A percentile compares a stretch with the other conserved stretches of the same genome.
These are phyloP conservation scores for Leucophenga montana DNA, from an alignment of 2,888 invertebrate species.

Conservation along the genomic window DNA sequence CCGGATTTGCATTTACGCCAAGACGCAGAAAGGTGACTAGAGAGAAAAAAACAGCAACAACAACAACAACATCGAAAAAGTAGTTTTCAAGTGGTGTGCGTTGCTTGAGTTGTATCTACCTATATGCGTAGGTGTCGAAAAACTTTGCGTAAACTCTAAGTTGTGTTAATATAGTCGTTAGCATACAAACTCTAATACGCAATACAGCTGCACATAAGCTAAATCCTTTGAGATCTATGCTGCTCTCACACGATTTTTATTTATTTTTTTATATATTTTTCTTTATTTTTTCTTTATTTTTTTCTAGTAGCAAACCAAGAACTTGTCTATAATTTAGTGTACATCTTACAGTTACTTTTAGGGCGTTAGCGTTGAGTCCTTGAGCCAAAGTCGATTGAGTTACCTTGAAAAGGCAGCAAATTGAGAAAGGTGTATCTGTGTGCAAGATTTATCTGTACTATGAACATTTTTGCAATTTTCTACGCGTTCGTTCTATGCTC, in stretches of 20 bases:
- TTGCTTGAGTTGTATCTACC: constrained; percentile 36
- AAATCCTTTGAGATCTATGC: not conserved
- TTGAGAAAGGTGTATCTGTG: not conserved
- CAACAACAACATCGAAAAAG: too few relatives aligned
- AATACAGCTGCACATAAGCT: not conserved
- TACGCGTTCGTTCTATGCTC: too few relatives aligned
- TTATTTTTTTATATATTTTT: too few relatives aligned
- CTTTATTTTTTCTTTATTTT: too few relatives aligned
- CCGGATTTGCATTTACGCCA: constrained; percentile 51
- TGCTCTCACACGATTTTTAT: too few relatives aligned
- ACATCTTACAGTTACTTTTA: not conserved
- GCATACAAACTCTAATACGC: constrained; percentile 12
- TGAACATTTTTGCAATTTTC: not conserved
- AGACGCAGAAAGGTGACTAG: constrained; percentile 4
- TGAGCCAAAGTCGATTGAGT: constrained; percentile 23
- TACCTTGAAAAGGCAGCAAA: not conserved
- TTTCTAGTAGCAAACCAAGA: too few relatives aligned
- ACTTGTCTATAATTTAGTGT: not conserved
- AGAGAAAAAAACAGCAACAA: not conserved
- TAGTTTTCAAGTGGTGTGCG: constrained; percentile 32
- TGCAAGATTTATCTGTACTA: not conserved
- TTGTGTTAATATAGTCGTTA: constrained; percentile 27
- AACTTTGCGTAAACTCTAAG: not conserved
- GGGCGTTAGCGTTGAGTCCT: constrained; percentile 5
- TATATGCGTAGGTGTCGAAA: constrained; percentile 1